A percentile compares a stretch with the other conserved stretches of the same genome.
Evolutionary conservation across 2,113 vertebrate species (phyloP).

Genomic region (Fulmarus glacialis): DNA sequence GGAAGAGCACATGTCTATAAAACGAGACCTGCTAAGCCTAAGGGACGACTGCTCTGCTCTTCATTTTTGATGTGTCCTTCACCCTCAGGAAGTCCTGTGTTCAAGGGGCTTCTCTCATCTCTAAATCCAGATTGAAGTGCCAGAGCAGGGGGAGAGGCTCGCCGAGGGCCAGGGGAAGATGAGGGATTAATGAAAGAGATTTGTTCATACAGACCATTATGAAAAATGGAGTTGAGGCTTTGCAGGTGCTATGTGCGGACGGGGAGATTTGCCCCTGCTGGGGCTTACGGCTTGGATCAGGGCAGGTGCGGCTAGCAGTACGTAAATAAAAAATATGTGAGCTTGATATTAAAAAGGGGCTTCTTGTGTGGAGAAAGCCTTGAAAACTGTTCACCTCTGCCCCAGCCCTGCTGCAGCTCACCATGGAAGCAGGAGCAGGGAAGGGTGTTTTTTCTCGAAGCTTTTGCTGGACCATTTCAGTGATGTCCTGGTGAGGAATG

Average conservation of each 20-base stretch:
- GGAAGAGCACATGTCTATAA: background rate
- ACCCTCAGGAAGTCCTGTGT: background rate
- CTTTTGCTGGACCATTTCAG: background rate
- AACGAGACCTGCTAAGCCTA: background rate
- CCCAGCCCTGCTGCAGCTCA: background rate
- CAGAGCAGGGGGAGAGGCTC: background rate
- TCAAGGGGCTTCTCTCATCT: conserved; percentile 27
- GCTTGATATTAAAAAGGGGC: conserved; percentile 47
- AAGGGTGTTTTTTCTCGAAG: background rate
- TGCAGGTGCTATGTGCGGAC: background rate
- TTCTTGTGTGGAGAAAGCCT: background rate
- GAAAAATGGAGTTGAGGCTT: conserved; percentile 51
- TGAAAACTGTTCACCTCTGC: background rate
- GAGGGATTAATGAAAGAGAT: conserved; percentile 49
- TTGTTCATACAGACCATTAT: conserved; percentile 43
- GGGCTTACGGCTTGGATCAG: conserved; percentile 5
- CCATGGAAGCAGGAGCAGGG: background rate
- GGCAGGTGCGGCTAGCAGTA: conserved; percentile 15
- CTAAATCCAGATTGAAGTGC: conserved; percentile 44
- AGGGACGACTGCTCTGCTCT: background rate
- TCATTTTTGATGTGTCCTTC: background rate
- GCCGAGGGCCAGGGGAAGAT: background rate
- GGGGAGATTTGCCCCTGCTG: conserved; percentile 27
- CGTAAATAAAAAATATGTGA: conserved; percentile 57
- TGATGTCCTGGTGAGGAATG: background rate